Percentiles rank a stretch among this genome's conserved stretches.
phyloP scores from a whole-genome alignment of 2,113 vertebrate genomes.

The human (Homo sapiens) region GRCh38 chr5:41671501-41672000 shows the following conservation, averaged over 20 bases:
- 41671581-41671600: neutral
- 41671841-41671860: neutral
- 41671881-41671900: neutral
- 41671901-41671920: neutral
- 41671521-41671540: neutral
- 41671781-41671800: neutral
- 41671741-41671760: neutral
- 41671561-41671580: neutral
- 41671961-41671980: neutral
- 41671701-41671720: neutral
- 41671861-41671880: neutral
- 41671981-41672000: neutral
- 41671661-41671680: neutral
- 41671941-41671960: neutral
- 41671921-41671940: neutral
- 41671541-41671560: neutral
- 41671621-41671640: neutral
- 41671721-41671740: neutral
- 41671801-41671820: neutral
- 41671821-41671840: neutral
- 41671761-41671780: neutral
- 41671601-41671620: neutral
- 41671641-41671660: neutral
- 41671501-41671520: neutral
- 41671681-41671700: neutral